phyloP scores from a whole-genome alignment of 2,797 vertebrate genomes.

The Huso huso region DNA sequence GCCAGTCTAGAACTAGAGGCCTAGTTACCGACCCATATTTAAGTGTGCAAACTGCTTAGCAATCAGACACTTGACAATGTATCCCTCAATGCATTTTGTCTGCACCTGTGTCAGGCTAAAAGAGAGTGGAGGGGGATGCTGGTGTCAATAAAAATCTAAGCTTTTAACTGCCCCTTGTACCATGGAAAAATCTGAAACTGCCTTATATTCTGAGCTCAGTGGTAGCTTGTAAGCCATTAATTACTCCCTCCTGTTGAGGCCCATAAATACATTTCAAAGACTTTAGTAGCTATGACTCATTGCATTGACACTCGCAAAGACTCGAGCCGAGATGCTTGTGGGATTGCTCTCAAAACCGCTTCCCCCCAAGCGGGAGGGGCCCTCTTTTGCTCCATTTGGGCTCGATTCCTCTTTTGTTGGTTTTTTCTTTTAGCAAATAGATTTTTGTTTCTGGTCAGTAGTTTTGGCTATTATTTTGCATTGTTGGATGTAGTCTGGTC shows the following conservation, averaged over 20 bases:
- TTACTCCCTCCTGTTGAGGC: conserved; percentile 22
- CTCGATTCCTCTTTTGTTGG: neutral
- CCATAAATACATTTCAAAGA: conserved; percentile 30
- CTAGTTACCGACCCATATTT: too few relatives aligned
- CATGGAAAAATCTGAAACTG: neutral
- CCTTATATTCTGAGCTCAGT: neutral
- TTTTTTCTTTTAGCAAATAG: neutral
- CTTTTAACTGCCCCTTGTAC: too few relatives aligned
- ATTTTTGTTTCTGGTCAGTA: neutral
- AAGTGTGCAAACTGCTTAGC: too few relatives aligned
- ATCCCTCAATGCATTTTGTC: neutral
- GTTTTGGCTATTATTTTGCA: neutral
- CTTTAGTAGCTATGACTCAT: conserved; percentile 2
- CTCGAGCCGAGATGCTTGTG: too few relatives aligned
- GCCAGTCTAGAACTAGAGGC: too few relatives aligned
- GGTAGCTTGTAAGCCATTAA: conserved; percentile 3
- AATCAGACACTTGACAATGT: neutral
- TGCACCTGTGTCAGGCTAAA: conserved; percentile 1
- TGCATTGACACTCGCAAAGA: neutral
- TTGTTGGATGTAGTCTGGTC: too few relatives aligned
- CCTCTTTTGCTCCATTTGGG: neutral
- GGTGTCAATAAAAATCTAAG: too few relatives aligned
- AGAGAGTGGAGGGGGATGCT: neutral
- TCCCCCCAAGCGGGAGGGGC: neutral
- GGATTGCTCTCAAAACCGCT: neutral